phyloP scores from a whole-genome alignment of 1,140 invertebrate genomes.

The Drosophila willistoni region DNA sequence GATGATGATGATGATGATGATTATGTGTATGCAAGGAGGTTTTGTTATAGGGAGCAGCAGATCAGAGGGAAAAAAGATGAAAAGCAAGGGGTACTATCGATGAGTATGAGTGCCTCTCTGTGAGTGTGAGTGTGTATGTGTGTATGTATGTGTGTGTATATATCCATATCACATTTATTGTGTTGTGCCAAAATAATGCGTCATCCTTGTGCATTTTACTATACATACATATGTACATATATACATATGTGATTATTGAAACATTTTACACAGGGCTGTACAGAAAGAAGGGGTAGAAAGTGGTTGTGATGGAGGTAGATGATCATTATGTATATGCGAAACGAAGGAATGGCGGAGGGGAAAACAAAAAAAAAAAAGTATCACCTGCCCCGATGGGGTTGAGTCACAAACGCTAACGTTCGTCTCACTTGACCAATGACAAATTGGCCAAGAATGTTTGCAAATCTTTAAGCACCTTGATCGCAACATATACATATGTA shows the following conservation, averaged over 20 bases:
- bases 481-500: background rate
- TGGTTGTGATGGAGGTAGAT: background rate
- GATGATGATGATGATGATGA: background rate
- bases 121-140: no score
- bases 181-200: conserved; percentile 37
- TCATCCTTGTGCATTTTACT: conserved; percentile 29
- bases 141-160: background rate
- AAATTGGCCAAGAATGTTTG: conserved; percentile 6
- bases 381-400: background rate
- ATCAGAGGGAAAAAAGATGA: background rate
- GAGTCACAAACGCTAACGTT: background rate
- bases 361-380: background rate
- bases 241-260: conserved; percentile 11
- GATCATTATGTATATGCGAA: background rate
- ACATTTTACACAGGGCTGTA: conserved; percentile 7
- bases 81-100: background rate
- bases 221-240: background rate
- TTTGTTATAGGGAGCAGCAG: background rate
- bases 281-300: no score
- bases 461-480: background rate
- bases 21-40: conserved; percentile 2
- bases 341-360: background rate
- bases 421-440: background rate
- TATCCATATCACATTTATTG: conserved; percentile 41
- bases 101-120: background rate